phyloP scores from a whole-genome alignment of 2,113 vertebrate species.

The Xiphophorus maculatus region DNA sequence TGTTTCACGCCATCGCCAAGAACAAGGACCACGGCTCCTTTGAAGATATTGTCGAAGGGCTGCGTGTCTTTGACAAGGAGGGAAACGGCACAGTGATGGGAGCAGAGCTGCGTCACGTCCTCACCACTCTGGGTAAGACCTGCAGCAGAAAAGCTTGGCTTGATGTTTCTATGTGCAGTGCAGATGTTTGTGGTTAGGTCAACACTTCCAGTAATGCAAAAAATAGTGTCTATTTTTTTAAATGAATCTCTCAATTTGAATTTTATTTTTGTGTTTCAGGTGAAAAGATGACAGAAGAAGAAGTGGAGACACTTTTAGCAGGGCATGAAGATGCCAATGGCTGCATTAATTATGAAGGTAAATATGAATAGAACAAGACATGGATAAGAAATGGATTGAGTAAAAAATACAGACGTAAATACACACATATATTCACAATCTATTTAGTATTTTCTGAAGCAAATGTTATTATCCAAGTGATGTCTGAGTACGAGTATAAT shows the following conservation, averaged over 20 bases:
- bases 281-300: slow-evolving; percentile 91
- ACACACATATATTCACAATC: neutral
- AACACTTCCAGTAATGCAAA: neutral
- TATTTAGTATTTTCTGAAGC: neutral
- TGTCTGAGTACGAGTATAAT: too few relatives aligned
- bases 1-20: slow-evolving; percentile 90
- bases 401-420: neutral
- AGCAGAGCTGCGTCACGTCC: slow-evolving; percentile 90
- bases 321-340: slow-evolving; percentile 90
- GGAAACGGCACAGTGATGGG: slow-evolving; percentile 93
- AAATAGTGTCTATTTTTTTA: too few relatives aligned
- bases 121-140: slow-evolving; percentile 86
- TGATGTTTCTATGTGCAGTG: neutral
- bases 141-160: neutral
- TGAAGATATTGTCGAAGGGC: slow-evolving; percentile 91
- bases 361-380: slow-evolving; percentile 11
- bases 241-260: neutral
- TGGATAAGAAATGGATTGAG: neutral
- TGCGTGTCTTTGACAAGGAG: slow-evolving; percentile 93
- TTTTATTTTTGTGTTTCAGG: slow-evolving; percentile 67
- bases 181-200: neutral
- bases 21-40: slow-evolving; percentile 91
- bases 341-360: slow-evolving; percentile 92
- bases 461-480: neutral
- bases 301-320: slow-evolving; percentile 86